Evolutionary conservation across 2,888 invertebrate species (phyloP), one percentile per base, ranked within the genome.

Genomic region (Zaprionus lineosus): DNA sequence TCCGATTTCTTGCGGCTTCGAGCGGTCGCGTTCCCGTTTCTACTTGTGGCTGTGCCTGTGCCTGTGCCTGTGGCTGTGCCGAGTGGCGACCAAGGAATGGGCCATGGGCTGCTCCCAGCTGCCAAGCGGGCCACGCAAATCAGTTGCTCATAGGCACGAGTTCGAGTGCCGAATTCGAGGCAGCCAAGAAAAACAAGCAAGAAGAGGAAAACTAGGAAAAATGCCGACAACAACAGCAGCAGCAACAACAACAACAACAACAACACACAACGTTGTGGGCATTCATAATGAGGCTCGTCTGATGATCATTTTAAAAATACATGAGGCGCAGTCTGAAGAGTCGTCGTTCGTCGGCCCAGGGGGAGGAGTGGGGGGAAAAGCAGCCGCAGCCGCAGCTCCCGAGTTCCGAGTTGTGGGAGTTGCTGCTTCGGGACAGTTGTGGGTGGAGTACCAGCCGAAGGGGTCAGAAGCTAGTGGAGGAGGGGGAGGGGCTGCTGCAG

Each of bases 21-120:
- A 51, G 61, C 65, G 57, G 51, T 37, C 77, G 74, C 59, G 74
- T 52, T 78, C 67, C 76, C 85, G 85, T 58, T 75, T 53, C 61
- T 50, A 72, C 34, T 47, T n/a, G n/a, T n/a, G 66, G 48, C 71
- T 58, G 62, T 62, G 16, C 12, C 73, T n/a, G n/a, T n/a, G n/a
- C 64, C 62, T 56, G 67, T 50, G 75, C 34, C 48, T n/a, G n/a
- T n/a, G 66, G 48, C 71, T 58, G 62, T 62, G 16, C 12, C 73
- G 55, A 56, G 64, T 79, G 79, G 72, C 85, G 68, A 68, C 72
- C 76, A 65, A 59, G 85, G 83, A 85, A 78, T 78, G 78, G 78
- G 41, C 83, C 75, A 48, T 64, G 60, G 70, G 61, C 69, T 41
- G 63, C 44, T 76, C 62, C 60, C 85, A 71, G 76, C 72, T 72